Evolutionary conservation across 2,888 invertebrate species (phyloP), one percentile per base, ranked within the genome.

Genomic region (Drosophila prostipennis): DNA sequence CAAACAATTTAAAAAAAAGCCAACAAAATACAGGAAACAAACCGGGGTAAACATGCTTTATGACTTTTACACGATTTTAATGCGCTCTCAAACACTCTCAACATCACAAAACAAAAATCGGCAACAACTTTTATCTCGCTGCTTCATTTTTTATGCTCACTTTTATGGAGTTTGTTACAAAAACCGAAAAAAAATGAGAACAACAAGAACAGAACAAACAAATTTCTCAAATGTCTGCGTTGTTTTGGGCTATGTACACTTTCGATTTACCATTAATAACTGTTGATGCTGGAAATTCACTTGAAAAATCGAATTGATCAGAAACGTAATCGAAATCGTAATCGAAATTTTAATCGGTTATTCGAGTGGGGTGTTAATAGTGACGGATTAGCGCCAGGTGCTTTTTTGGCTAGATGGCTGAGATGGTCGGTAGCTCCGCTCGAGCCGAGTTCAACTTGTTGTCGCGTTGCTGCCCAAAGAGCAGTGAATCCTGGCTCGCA

Each of bases 371-470:
- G 39, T 29, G 32, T 58, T 58, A 8, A 32, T 58, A 14, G n/a
- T 40, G 32, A 53, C 39, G 57, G 53, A 56, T 56, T 56, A 56
- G 48, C 55, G 46, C 46, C 46, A 46, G 29, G 29, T 46, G 46
- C 29, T 34, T 29, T 34, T 29, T 34, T 48, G 48, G 16, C 32
- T 32, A 42, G 54, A 19, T 14, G 26, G 37, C 37, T 40, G 52
- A 26, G 46, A 7, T 42, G 49, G 29, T 34, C 23, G 37, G 11
- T 40, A 14, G 49, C n/a, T n/a, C n/a, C n/a, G n/a, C n/a, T 52
- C 36, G 51, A 48, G 74, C 56, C 70, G 77, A 80, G 76, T 81
- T 83, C 81, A 86, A 83, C 87, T 86, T 77, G 84, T 84, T 87
- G 84, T 76, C 84, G 84, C 84, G 81, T 74, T 67, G 77, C 73